These are phyloP conservation scores for Struthidea cinerea DNA, from an alignment of 2,113 vertebrate species.

Conservation along the genomic window DNA sequence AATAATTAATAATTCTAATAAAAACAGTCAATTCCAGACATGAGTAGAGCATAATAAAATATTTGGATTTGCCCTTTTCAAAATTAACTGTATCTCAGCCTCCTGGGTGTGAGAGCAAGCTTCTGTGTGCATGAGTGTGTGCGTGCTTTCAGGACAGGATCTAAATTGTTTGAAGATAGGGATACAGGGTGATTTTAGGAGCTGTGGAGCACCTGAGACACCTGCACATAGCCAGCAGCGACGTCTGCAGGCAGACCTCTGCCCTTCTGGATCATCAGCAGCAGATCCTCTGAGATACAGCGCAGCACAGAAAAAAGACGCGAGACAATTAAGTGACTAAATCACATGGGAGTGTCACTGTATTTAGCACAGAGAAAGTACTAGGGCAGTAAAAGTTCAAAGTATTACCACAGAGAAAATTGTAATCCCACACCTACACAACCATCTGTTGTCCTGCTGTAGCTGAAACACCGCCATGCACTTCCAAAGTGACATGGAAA, in stretches of 20 bases:
- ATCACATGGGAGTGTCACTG: background rate
- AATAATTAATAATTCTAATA: background rate
- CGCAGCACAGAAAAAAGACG: background rate
- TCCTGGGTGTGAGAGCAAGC: background rate
- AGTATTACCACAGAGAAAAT: background rate
- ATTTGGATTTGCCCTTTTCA: background rate
- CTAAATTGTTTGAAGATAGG: background rate
- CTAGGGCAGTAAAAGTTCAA: background rate
- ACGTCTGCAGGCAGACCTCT: background rate
- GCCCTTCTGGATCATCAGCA: background rate
- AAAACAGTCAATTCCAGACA: background rate
- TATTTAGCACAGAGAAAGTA: background rate
- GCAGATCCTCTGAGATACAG: background rate
- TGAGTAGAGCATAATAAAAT: background rate
- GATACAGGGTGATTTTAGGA: background rate
- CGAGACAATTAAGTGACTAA: background rate
- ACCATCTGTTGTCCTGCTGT: background rate
- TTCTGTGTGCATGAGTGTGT: accelerated
- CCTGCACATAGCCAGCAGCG: background rate
- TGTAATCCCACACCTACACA: background rate
- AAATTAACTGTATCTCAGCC: background rate
- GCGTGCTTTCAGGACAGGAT: background rate
- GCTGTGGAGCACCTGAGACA: background rate
- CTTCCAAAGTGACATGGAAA: background rate
- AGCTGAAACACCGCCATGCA: background rate